A percentile compares a stretch with the other conserved stretches of the same genome.
These are phyloP conservation scores for Liposcelis brunnea DNA, from an alignment of 2,888 invertebrate genomes.

Conservation along the genomic window DNA sequence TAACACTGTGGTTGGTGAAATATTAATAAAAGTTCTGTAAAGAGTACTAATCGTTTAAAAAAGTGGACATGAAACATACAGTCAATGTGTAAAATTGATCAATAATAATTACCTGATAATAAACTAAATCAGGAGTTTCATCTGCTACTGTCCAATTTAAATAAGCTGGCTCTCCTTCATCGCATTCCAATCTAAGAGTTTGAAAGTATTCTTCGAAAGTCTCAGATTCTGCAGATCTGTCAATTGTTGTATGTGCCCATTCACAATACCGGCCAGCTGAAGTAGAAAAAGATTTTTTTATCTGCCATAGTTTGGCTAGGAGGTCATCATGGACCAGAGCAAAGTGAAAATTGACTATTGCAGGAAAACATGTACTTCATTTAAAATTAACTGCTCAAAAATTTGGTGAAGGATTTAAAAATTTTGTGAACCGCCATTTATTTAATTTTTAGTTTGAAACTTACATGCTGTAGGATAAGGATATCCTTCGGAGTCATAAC, in stretches of 20 bases:
- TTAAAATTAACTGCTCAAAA: background rate
- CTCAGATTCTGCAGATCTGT: conserved; percentile 49
- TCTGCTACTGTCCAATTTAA: conserved; percentile 73
- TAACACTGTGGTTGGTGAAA: no score
- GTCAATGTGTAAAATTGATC: background rate
- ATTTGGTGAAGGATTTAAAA: background rate
- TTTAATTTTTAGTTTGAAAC: conserved; percentile 9
- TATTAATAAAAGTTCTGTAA: no score
- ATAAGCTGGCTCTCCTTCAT: conserved; percentile 53
- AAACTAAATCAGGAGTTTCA: conserved; percentile 67
- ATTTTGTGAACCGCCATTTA: background rate
- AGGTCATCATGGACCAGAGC: background rate
- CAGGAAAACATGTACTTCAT: background rate
- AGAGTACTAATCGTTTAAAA: no score
- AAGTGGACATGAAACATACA: no score
- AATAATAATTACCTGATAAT: conserved; percentile 57
- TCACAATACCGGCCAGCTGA: conserved; percentile 72
- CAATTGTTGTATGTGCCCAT: conserved; percentile 63
- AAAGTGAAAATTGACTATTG: background rate
- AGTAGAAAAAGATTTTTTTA: no score
- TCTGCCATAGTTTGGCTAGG: no score
- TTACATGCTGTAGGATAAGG: conserved; percentile 62
- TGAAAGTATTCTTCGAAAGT: conserved; percentile 63
- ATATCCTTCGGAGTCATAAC: conserved; percentile 54
- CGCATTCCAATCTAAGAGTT: conserved; percentile 58